A percentile compares a stretch with the other conserved stretches of the same genome.
These are phyloP conservation scores for Mercenaria mercenaria DNA, from an alignment of 1,140 invertebrate species.

Conservation along the genomic window DNA sequence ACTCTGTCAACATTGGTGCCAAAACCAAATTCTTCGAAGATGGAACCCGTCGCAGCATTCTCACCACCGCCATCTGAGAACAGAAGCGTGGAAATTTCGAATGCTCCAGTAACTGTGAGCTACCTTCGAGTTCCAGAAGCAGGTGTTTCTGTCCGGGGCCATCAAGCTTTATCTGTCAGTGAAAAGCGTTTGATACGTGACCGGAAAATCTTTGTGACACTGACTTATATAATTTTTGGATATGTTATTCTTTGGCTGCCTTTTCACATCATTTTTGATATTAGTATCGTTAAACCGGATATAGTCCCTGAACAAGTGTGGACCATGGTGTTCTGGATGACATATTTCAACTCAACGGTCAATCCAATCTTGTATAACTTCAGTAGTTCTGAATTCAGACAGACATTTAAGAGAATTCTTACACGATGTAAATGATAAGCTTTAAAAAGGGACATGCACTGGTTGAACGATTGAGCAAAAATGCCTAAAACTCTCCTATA, in stretches of 20 bases:
- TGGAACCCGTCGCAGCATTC: background rate
- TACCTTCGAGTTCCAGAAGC: background rate
- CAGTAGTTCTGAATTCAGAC: constrained; percentile 77
- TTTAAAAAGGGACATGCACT: too few relatives aligned
- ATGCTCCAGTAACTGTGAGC: background rate
- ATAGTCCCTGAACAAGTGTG: constrained; percentile 72
- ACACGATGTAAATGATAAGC: background rate
- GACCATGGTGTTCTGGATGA: constrained; percentile 80
- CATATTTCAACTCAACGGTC: constrained; percentile 83
- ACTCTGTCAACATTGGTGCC: background rate
- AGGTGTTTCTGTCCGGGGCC: background rate
- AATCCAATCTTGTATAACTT: constrained; percentile 85
- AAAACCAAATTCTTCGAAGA: too few relatives aligned
- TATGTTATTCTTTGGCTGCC: constrained; percentile 82
- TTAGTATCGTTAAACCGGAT: constrained; percentile 73
- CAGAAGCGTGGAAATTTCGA: background rate
- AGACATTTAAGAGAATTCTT: constrained; percentile 77
- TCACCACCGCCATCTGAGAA: background rate
- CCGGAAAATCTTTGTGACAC: constrained; percentile 75
- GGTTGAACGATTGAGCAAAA: too few relatives aligned
- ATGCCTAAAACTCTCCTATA: too few relatives aligned
- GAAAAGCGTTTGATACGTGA: background rate
- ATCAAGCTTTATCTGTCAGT: too few relatives aligned
- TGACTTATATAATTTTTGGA: constrained; percentile 80
- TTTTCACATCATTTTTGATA: constrained; percentile 81